These are phyloP conservation scores for Chymomyza costata DNA, from an alignment of 1,140 invertebrate genomes.

Conservation along the genomic window DNA sequence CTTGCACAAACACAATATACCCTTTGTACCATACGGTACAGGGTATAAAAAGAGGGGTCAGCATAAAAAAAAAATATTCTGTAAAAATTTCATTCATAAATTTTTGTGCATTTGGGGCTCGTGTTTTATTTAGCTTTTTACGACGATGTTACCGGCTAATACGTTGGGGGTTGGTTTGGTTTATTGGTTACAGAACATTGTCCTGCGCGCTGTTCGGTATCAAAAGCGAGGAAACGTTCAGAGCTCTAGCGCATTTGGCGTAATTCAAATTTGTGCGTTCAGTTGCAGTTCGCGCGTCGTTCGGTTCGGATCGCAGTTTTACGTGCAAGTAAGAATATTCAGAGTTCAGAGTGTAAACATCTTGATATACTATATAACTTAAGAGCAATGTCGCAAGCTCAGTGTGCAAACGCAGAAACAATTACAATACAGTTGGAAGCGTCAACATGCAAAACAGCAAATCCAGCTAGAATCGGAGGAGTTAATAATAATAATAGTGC, in stretches of 20 bases:
- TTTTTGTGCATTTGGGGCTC: background rate
- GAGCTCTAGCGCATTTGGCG: conserved; percentile 35
- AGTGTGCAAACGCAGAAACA: conserved; percentile 31
- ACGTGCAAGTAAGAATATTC: background rate
- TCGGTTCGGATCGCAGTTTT: conserved; percentile 50
- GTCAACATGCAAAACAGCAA: no score
- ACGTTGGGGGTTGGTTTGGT: conserved; percentile 33
- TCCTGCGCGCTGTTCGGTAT: conserved; percentile 47
- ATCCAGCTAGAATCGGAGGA: background rate
- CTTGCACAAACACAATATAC: no score
- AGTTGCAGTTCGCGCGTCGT: conserved; percentile 47
- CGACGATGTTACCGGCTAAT: conserved; percentile 4
- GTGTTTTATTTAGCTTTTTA: conserved; percentile 1
- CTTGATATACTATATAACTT: no score
- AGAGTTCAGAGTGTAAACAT: background rate
- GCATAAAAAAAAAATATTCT: background rate
- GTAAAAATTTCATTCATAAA: conserved; percentile 61
- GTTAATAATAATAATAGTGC: conserved; percentile 64
- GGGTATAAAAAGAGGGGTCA: background rate
- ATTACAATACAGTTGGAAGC: conserved; percentile 18
- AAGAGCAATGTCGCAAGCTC: background rate
- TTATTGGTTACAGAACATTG: conserved; percentile 35
- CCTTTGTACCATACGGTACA: no score
- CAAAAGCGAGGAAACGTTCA: conserved; percentile 23
- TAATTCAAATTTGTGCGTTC: conserved; percentile 50